These are phyloP conservation scores for Drosophila tanythrix DNA, from an alignment of 2,888 invertebrate genomes.

Conservation along the genomic window DNA sequence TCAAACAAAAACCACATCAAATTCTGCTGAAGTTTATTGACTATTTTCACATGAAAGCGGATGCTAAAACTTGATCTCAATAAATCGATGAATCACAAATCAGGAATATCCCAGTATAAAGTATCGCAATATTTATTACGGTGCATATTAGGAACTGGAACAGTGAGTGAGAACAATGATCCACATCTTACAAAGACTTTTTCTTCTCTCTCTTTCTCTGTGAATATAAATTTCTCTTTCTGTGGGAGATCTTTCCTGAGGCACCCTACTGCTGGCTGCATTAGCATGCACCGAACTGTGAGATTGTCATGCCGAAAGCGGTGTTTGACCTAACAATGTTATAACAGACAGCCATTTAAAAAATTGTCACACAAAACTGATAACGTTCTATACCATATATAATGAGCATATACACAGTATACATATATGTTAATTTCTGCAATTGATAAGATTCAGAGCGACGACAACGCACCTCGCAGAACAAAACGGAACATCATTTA, in stretches of 20 bases:
- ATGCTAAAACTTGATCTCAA: constrained; percentile 58
- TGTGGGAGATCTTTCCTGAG: constrained; percentile 32
- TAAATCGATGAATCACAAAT: constrained; percentile 51
- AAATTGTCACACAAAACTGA: constrained; percentile 59
- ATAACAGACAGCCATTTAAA: constrained; percentile 62
- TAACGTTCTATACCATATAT: constrained; percentile 34
- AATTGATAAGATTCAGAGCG: constrained; percentile 64
- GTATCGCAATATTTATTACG: constrained; percentile 6
- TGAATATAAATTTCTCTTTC: neutral
- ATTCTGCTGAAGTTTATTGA: constrained; percentile 67
- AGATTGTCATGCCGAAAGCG: constrained; percentile 65
- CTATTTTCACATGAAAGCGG: constrained; percentile 64
- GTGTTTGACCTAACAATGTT: constrained; percentile 77
- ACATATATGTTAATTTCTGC: constrained; percentile 64
- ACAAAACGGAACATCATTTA: constrained; percentile 34
- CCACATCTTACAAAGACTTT: neutral
- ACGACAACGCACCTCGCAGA: constrained; percentile 38
- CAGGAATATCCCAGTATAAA: constrained; percentile 20
- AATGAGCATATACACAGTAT: constrained; percentile 22
- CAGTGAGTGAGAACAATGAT: neutral
- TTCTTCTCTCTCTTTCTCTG: neutral
- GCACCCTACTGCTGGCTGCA: constrained; percentile 53
- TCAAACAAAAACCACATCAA: constrained; percentile 42
- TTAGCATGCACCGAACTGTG: constrained; percentile 49
- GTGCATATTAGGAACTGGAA: neutral